These are phyloP conservation scores for Ennomos fuscantarius DNA, from an alignment of 2,888 invertebrate species.

Conservation along the genomic window DNA sequence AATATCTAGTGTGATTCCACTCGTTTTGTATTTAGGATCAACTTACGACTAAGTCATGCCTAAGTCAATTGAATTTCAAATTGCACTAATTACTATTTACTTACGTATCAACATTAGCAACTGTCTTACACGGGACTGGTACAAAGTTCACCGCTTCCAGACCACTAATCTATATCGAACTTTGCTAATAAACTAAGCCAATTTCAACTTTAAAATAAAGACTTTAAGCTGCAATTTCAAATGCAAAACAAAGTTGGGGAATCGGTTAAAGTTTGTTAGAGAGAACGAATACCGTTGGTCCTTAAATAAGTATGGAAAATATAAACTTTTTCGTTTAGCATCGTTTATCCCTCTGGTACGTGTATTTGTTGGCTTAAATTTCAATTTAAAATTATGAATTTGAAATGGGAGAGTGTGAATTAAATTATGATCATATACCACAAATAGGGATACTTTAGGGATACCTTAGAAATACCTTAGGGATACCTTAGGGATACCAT, in stretches of 20 bases:
- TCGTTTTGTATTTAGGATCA: too few relatives aligned
- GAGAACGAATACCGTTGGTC: constrained; percentile 21
- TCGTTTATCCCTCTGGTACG: constrained; percentile 16
- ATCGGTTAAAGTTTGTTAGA: constrained; percentile 30
- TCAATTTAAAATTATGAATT: not conserved
- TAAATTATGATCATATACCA: too few relatives aligned
- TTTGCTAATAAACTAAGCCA: constrained; percentile 56
- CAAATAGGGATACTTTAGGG: too few relatives aligned
- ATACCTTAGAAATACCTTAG: too few relatives aligned
- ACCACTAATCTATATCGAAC: constrained; percentile 69
- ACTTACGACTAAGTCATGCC: too few relatives aligned
- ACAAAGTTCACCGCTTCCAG: constrained; percentile 46
- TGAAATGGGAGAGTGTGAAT: too few relatives aligned
- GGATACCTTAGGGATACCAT: too few relatives aligned
- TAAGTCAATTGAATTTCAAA: too few relatives aligned
- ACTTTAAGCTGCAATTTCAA: constrained; percentile 46
- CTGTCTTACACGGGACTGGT: constrained; percentile 33
- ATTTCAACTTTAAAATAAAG: constrained; percentile 55
- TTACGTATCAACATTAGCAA: not conserved
- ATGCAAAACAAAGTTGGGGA: constrained; percentile 21
- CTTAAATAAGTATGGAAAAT: constrained; percentile 34
- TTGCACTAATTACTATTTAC: too few relatives aligned
- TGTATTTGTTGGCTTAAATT: constrained; percentile 11
- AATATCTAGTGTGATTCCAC: too few relatives aligned
- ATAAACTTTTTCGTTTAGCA: constrained; percentile 33